Base-by-base conservation (phyloP, 2,888 invertebrate genomes). In the Chymomyza caudatula region DNA sequence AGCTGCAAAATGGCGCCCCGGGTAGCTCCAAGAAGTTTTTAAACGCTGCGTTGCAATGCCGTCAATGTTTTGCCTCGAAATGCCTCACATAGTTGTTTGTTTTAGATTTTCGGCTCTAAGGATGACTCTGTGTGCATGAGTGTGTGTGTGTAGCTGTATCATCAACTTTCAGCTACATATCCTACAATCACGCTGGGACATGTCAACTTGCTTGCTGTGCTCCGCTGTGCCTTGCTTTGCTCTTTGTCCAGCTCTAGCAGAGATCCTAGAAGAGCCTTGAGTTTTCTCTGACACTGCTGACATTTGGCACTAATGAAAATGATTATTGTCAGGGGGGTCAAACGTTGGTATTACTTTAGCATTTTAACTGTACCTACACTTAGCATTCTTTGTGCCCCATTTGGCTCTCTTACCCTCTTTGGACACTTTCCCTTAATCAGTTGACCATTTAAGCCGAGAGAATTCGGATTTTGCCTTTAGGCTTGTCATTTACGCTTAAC, bases 291-390 rank as follows among this genome's bases (percentile, higher is more conserved):
- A 75, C 77, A 65, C 71, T 83, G 81, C 74, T 80, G 76, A 80
- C 78, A 84, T 71, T 76, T 73, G 70, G 72, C 69, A 67, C 79
- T 77, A 76, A 78, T 78, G 73, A 75, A 76, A 83, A 73, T 78
- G 79, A 86, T 85, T 83, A 86, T 77, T 74, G 83, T 73, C 85
- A 73, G 76, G 81, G 74, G 43, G 23, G n/a, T n/a, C n/a, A 20
- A 19, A 20, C 53, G 52, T n/a, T 52, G 15, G 19, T 8, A 15
- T 13, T 47, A 19, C 47, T 47, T 71, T 76, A 52, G 17, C 65
- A 37, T 37, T 54, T 44, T 53, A 19, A 29, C 65, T 69, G 47
- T 47, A 13, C 20, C 19, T 20, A 17, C 42, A 43, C 22, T 23
- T 60, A 47, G 43, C 56, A 56, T 67, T 0, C 25, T 25, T 25